These are phyloP conservation scores for Epiperipatus broadwayi DNA, from an alignment of 2,888 invertebrate species.

Conservation along the genomic window DNA sequence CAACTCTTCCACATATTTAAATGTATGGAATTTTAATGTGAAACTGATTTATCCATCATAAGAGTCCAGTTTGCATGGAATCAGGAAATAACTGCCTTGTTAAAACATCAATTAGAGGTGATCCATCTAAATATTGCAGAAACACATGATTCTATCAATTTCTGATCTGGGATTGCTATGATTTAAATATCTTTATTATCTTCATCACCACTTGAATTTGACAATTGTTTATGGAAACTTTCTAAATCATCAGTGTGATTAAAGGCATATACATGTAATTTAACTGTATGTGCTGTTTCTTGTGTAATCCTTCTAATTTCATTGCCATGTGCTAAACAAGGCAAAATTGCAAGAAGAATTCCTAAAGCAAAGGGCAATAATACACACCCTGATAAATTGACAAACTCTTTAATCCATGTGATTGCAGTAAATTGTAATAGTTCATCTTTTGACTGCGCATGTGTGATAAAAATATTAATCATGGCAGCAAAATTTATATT, in stretches of 20 bases:
- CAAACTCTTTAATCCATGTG: constrained; percentile 87
- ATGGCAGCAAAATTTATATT: constrained; percentile 54
- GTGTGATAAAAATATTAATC: constrained; percentile 81
- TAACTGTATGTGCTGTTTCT: too few species aligned
- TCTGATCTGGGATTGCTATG: too few species aligned
- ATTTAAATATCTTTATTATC: too few species aligned
- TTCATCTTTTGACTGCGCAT: constrained; percentile 73
- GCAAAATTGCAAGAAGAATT: constrained; percentile 73
- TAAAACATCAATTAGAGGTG: constrained; percentile 58
- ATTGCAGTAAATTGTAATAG: constrained; percentile 66
- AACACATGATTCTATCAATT: too few species aligned
- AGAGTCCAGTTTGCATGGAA: constrained; percentile 75
- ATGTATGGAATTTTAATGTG: constrained; percentile 59
- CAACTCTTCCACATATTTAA: constrained; percentile 34
- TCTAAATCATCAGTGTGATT: too few species aligned
- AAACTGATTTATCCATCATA: constrained; percentile 85
- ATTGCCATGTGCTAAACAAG: constrained; percentile 69
- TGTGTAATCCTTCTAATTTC: constrained; percentile 56
- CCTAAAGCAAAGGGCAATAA: constrained; percentile 79
- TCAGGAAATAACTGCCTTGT: constrained; percentile 62
- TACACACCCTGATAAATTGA: constrained; percentile 55
- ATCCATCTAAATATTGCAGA: too few species aligned
- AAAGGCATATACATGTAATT: too few species aligned
- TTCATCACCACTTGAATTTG: too few species aligned
- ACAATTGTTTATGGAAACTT: too few species aligned